These are phyloP conservation scores for Panagrolaimus sp. DNA, from an alignment of 1,140 invertebrate species.

Conservation along the genomic window DNA sequence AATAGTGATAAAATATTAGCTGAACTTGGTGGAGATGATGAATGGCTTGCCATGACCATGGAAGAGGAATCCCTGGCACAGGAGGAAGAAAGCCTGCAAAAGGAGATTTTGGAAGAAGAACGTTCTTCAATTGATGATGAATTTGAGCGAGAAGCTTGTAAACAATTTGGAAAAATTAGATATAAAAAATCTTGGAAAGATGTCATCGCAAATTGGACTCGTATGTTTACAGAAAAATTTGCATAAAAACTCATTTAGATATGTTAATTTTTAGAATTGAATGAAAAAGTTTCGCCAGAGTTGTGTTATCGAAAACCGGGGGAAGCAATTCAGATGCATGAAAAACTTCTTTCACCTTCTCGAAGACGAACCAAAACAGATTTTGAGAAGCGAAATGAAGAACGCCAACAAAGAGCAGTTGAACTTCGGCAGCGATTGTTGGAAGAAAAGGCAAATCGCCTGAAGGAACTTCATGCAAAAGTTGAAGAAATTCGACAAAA, in stretches of 20 bases:
- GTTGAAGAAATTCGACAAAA: conserved; percentile 37
- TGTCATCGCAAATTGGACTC: conserved; percentile 24
- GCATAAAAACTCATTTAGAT: neutral
- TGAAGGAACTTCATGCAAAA: conserved; percentile 33
- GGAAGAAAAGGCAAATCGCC: conserved; percentile 35
- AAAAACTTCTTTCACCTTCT: conserved; percentile 26
- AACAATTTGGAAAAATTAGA: conserved; percentile 2
- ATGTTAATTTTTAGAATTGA: neutral
- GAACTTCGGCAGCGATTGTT: conserved; percentile 44
- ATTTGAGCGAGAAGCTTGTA: conserved; percentile 31
- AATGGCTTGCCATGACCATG: conserved; percentile 52
- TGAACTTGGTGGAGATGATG: conserved; percentile 33
- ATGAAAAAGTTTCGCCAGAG: neutral
- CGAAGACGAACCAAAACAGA: conserved; percentile 10
- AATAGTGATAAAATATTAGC: conserved; percentile 5
- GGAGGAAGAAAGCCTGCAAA: conserved; percentile 49
- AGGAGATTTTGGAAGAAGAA: conserved; percentile 48
- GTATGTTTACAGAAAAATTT: conserved; percentile 25
- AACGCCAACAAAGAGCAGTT: conserved; percentile 43
- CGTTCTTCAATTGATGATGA: conserved; percentile 39
- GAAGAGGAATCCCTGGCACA: conserved; percentile 48
- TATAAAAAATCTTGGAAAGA: conserved; percentile 19
- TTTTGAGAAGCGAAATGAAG: conserved; percentile 27
- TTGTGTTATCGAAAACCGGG: conserved; percentile 24
- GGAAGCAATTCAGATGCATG: conserved; percentile 22